A percentile compares a stretch with the other conserved stretches of the same genome.
Conservation (phyloP, 1,140 invertebrate genomes). For the Zaprionus davidi region DNA sequence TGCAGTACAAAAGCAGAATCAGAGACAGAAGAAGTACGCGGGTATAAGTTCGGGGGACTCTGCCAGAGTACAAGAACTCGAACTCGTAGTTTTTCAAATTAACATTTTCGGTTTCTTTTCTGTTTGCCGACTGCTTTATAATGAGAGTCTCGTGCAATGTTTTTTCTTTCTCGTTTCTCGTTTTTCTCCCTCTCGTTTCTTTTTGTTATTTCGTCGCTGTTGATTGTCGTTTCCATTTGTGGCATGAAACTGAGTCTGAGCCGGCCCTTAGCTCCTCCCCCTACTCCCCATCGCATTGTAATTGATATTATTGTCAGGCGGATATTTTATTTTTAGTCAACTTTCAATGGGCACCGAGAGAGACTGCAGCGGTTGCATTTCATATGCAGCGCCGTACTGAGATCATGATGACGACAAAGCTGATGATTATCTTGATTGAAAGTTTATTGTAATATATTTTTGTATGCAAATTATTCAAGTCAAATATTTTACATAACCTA, state of each 20-base stretch:
- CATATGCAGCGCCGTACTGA: constrained; percentile 39
- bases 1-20: constrained; percentile 37
- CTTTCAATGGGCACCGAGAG: constrained; percentile 49
- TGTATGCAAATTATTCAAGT: neutral
- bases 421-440: constrained; percentile 7
- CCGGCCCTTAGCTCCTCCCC: constrained; percentile 26
- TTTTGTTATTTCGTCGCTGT: constrained; percentile 8
- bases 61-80: constrained; percentile 13
- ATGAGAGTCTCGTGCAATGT: constrained; percentile 76
- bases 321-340: constrained; percentile 72
- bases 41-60: neutral
- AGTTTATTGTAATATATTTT: constrained; percentile 5
- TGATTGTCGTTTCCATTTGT: constrained; percentile 54
- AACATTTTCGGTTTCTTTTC: constrained; percentile 70
- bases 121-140: constrained; percentile 59
- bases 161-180: constrained; percentile 18
- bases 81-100: constrained; percentile 54
- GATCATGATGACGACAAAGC: constrained; percentile 4
- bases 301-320: constrained; percentile 79
- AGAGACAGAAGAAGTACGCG: neutral
- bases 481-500: neutral
- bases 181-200: constrained; percentile 3
- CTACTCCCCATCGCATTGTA: constrained; percentile 39
- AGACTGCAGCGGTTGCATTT: constrained; percentile 48
- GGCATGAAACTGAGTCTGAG: constrained; percentile 44